Percentiles rank a stretch among this genome's conserved stretches.
Conservation (phyloP, 2,113 vertebrate genomes). For the Centropristis striata region DNA sequence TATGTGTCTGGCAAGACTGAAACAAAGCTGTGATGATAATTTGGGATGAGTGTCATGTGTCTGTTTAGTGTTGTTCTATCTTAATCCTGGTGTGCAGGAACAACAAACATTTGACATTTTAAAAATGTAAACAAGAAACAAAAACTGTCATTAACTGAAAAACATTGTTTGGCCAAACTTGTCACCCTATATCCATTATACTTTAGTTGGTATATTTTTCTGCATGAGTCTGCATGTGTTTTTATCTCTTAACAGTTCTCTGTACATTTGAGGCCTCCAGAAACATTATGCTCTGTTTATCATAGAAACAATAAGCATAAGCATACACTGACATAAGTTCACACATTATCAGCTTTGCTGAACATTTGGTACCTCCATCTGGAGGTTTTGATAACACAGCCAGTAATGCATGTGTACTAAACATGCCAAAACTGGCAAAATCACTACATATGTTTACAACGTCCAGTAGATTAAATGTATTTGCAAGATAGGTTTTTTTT, state of each 20-base stretch:
- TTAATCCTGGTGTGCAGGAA: background rate
- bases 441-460: constrained; percentile 16
- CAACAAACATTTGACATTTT: background rate
- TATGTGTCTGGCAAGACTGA: constrained; percentile 5
- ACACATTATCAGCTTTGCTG: constrained; percentile 33
- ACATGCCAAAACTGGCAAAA: constrained; percentile 32
- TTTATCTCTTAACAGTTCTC: background rate
- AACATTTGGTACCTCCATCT: constrained; percentile 61
- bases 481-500: background rate
- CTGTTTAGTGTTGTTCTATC: background rate
- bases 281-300: constrained; percentile 23
- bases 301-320: constrained; percentile 32
- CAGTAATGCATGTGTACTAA: constrained; percentile 6
- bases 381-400: constrained; percentile 27
- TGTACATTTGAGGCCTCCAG: background rate
- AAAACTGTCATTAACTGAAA: constrained; percentile 1
- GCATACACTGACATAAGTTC: constrained; percentile 7
- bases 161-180: background rate
- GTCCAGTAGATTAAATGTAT: background rate
- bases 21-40: background rate
- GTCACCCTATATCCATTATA: background rate
- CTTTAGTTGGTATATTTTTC: background rate
- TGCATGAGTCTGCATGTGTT: background rate
- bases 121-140: background rate
- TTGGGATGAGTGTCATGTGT: background rate